Conservation (phyloP, 1,140 invertebrate genomes). For the Drosophila jambulina region DNA sequence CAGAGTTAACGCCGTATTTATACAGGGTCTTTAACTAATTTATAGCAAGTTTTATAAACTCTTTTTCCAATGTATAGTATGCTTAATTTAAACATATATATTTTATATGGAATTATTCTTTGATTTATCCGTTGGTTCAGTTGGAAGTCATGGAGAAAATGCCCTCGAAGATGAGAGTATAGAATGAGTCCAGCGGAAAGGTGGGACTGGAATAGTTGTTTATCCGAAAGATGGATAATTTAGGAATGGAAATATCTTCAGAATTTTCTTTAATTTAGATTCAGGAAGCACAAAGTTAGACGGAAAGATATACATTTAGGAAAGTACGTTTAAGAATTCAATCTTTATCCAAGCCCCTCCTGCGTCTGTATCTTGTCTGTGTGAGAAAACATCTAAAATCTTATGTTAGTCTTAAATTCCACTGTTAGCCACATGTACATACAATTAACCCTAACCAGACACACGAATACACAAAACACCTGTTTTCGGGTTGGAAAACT, state of each 20-base stretch:
- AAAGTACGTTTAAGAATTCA: neutral
- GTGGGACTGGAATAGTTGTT: neutral
- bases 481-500: conserved; percentile 8
- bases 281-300: neutral
- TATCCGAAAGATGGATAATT: neutral
- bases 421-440: conserved; percentile 45
- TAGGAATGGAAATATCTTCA: neutral
- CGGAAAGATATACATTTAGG: neutral
- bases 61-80: conserved; percentile 42
- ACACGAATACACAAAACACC: conserved; percentile 34
- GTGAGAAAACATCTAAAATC: conserved; percentile 36
- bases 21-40: conserved; percentile 66
- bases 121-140: conserved; percentile 48
- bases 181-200: conserved; percentile 1
- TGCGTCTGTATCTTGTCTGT: conserved; percentile 4
- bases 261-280: neutral
- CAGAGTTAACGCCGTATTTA: conserved; percentile 65
- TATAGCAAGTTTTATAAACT: conserved; percentile 77
- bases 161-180: neutral
- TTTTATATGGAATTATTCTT: conserved; percentile 18
- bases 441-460: conserved; percentile 46
- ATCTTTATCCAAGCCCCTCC: conserved; percentile 3
- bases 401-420: conserved; percentile 49
- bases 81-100: conserved; percentile 45
- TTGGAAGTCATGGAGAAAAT: conserved; percentile 16